Base-by-base conservation (phyloP, 1,140 invertebrate species). In the Coptotermes formosanus region DNA sequence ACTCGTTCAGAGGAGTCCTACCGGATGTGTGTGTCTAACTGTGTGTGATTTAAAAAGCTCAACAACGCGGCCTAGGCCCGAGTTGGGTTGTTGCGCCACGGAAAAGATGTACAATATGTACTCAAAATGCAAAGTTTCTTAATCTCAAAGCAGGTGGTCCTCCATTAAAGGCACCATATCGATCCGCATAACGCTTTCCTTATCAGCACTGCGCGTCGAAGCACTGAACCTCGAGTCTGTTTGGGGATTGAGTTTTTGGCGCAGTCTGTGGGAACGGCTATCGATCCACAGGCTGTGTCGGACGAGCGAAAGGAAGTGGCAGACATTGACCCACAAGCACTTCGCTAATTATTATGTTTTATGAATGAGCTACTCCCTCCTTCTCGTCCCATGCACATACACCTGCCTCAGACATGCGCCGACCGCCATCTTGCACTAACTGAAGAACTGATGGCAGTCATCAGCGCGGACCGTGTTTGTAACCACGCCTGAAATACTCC, bases 281-380 rank as follows among this genome's bases (percentile, higher is more conserved):
- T 75, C 64, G 64, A 75, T 75, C 64, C n/a, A 14, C 64, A 7
- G 59, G 7, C 2, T 64, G 16, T 12, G 21, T 19, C 59, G 30
- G 25, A 8, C 25, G 64, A 30, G 64, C 64, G 64, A 25, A 75
- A 75, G 64, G 64, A 75, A 75, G n/a, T 75, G 64, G 64, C n/a
- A 75, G 64, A 75, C 64, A 75, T n/a, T 75, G 64, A 75, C 64
- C 64, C 64, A 75, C 64, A 75, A 30, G 64, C 64, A 75, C 64
- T 75, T 75, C 64, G 64, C 64, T 75, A 75, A 75, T 75, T 75
- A 75, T 75, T 75, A 75, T 75, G 64, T 75, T 75, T 75, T 75
- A 75, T 75, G 64, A 75, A 75, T 75, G 64, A 75, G 64, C 14
- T 30, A 25, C 25, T n/a, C 59, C 21, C 59, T 19, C 59, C 59